Conservation (phyloP, 2,113 vertebrate genomes). For the Mormyrus lacerda region DNA sequence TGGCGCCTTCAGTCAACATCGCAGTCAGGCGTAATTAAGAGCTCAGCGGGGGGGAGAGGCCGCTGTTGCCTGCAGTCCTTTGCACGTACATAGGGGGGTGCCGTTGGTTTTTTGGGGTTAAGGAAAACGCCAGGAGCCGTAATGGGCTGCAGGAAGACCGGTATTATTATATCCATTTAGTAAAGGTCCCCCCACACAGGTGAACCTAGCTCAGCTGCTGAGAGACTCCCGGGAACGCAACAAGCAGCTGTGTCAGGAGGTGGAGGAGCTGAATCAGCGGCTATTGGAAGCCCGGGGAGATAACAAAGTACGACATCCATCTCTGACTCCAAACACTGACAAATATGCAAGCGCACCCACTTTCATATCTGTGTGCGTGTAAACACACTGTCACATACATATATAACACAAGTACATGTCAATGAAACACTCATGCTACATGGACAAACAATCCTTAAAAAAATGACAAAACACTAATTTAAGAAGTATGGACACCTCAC, state of each 20-base stretch:
- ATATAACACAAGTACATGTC: background rate
- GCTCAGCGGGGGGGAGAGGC: background rate
- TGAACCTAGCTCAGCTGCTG: constrained; percentile 84
- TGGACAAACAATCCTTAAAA: background rate
- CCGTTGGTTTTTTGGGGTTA: background rate
- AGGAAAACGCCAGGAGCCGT: background rate
- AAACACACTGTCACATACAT: background rate
- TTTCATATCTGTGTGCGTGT: background rate
- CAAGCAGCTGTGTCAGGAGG: constrained; percentile 78
- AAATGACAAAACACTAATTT: background rate
- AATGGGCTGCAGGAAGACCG: background rate
- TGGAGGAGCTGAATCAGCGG: constrained; percentile 86
- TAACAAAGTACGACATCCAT: constrained; percentile 75
- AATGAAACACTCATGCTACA: background rate
- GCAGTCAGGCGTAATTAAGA: background rate
- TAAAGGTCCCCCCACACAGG: constrained; percentile 50
- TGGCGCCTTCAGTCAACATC: background rate
- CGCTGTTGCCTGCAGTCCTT: background rate
- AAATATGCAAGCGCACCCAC: background rate
- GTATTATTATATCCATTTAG: background rate
- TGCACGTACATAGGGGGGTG: background rate
- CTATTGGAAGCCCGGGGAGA: constrained; percentile 87
- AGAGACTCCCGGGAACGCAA: constrained; percentile 79
- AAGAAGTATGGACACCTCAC: background rate
- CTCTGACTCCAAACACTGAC: background rate